Evolutionary conservation across 2,797 vertebrate species (phyloP).

Genomic region (Okamejei kenojei): DNA sequence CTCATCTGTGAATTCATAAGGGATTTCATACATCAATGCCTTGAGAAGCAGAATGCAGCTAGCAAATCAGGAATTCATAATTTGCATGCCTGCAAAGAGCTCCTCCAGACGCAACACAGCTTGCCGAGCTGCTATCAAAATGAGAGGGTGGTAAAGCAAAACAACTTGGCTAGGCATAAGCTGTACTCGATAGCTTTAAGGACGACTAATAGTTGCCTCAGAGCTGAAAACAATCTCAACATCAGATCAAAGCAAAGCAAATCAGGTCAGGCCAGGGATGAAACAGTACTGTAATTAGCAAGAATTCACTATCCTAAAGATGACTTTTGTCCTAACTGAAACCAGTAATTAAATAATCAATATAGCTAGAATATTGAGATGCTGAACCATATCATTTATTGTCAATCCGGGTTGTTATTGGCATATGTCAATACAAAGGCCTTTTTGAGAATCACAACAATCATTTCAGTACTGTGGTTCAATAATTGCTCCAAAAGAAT

Average conservation of each 20-base stretch:
- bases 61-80: conserved; percentile 48
- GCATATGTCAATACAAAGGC: neutral
- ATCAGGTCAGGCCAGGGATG: neutral
- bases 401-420: neutral
- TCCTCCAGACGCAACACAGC: conserved; percentile 36
- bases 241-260: neutral
- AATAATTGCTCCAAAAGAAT: neutral
- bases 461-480: neutral
- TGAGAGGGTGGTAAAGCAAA: conserved; percentile 2
- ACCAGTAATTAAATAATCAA: neutral
- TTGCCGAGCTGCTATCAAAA: conserved; percentile 24
- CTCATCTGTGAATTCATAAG: conserved; percentile 50
- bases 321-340: neutral
- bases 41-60: conserved; percentile 48
- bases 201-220: neutral
- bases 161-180: neutral
- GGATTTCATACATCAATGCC: conserved; percentile 54
- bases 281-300: too few relatives aligned
- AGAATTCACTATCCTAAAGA: neutral
- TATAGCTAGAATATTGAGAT: neutral
- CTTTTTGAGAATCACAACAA: neutral
- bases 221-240: neutral
- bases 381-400: conserved; percentile 5
- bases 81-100: conserved; percentile 50
- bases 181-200: neutral